Evolutionary conservation across 1,140 invertebrate species (phyloP).

Genomic region (Drosophila bocki): DNA sequence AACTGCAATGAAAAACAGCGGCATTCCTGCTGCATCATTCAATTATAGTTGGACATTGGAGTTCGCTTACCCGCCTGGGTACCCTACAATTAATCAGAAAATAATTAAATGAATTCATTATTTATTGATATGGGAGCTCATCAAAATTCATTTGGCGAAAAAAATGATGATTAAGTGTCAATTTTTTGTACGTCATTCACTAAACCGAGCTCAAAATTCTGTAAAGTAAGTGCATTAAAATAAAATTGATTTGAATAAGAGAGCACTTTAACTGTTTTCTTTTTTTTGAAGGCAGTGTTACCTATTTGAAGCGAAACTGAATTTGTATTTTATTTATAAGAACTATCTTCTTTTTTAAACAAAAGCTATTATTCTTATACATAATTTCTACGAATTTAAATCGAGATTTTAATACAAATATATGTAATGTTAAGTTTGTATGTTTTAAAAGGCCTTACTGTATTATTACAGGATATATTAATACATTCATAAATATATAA

Average conservation of each 20-base stretch:
- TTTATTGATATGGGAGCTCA: constrained; percentile 24
- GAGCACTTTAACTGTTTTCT: background rate
- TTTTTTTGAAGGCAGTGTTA: background rate
- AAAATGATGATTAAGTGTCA: constrained; percentile 37
- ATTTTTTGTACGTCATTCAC: background rate
- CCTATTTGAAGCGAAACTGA: background rate
- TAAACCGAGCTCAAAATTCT: background rate
- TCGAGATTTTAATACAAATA: background rate
- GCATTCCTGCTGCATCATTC: constrained; percentile 19
- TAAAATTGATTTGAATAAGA: constrained; percentile 18
- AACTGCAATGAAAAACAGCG: constrained; percentile 22
- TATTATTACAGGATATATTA: background rate
- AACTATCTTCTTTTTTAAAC: background rate
- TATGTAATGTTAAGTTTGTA: background rate
- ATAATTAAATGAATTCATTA: constrained; percentile 36
- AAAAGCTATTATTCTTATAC: background rate
- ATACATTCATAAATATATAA: constrained; percentile 3
- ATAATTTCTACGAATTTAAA: background rate
- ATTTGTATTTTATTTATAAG: background rate
- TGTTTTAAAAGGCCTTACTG: background rate
- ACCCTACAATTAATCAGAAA: constrained; percentile 22
- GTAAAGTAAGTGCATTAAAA: constrained; percentile 20
- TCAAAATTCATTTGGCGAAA: constrained; percentile 23
- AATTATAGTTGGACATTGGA: constrained; percentile 8
- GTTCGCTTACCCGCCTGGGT: constrained; percentile 1